These are phyloP conservation scores for Edolisoma coerulescens DNA, from an alignment of 2,113 vertebrate genomes.

Conservation along the genomic window DNA sequence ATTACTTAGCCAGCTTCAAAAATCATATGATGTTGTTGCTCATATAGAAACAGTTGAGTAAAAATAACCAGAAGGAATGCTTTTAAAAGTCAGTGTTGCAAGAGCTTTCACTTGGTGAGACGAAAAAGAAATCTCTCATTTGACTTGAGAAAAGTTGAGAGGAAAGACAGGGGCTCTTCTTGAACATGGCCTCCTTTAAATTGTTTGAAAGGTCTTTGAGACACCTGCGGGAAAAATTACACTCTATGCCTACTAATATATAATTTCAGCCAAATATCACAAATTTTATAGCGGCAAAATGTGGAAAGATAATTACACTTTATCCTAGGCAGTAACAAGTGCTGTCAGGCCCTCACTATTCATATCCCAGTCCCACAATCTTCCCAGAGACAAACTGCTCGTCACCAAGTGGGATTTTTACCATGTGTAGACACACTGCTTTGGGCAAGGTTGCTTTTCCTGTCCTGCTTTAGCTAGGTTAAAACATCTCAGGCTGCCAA, in stretches of 20 bases:
- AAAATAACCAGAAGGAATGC: constrained; percentile 4
- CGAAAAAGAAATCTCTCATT: neutral
- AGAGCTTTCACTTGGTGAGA: neutral
- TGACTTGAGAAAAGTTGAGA: neutral
- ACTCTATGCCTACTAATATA: neutral
- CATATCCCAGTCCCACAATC: neutral
- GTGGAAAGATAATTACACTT: neutral
- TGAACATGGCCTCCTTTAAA: neutral
- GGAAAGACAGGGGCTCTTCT: neutral
- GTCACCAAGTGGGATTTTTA: neutral
- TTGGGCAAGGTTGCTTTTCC: neutral
- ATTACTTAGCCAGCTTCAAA: neutral
- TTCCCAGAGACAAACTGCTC: neutral
- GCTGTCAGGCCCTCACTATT: neutral
- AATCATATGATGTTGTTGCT: constrained; percentile 40
- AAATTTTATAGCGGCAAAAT: neutral
- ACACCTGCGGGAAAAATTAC: neutral
- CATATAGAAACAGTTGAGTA: constrained; percentile 8
- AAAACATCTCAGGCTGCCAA: neutral
- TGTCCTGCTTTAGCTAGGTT: neutral
- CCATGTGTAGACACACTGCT: neutral
- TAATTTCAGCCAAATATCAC: neutral
- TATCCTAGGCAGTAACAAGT: neutral
- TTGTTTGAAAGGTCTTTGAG: neutral
- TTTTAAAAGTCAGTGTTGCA: constrained; percentile 3